Evolutionary conservation across 1,140 invertebrate species (phyloP).

Genomic region (Cydia pomonella): DNA sequence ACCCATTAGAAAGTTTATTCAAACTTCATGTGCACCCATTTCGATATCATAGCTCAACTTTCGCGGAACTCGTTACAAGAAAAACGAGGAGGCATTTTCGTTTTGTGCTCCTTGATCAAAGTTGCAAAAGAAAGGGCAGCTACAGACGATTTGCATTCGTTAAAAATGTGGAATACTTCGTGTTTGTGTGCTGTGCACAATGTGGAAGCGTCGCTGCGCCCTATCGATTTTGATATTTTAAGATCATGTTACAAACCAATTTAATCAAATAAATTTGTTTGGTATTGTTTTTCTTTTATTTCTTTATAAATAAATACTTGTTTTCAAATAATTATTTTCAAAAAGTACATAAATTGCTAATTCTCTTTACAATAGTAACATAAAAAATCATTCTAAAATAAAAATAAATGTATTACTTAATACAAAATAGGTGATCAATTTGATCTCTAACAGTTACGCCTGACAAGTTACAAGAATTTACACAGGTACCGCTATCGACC

Average conservation of each 20-base stretch:
- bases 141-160: slow-evolving; percentile 78
- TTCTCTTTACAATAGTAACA: no score
- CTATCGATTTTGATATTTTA: slow-evolving; percentile 37
- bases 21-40: neutral
- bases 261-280: slow-evolving; percentile 29
- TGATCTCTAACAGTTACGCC: no score
- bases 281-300: no score
- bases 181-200: slow-evolving; percentile 70
- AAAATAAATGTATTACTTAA: no score
- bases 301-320: no score
- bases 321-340: no score
- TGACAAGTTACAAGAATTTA: no score
- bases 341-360: no score
- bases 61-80: slow-evolving; percentile 44
- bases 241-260: neutral
- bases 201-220: slow-evolving; percentile 62
- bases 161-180: slow-evolving; percentile 77
- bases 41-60: neutral
- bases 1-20: neutral
- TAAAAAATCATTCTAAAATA: no score
- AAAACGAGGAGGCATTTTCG: slow-evolving; percentile 63
- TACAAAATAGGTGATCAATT: no score
- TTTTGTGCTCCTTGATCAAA: slow-evolving; percentile 70
- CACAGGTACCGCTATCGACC: no score
- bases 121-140: slow-evolving; percentile 70